Evolutionary conservation across 2,888 invertebrate genomes (phyloP).

Genomic region (Ophion obscuratus): DNA sequence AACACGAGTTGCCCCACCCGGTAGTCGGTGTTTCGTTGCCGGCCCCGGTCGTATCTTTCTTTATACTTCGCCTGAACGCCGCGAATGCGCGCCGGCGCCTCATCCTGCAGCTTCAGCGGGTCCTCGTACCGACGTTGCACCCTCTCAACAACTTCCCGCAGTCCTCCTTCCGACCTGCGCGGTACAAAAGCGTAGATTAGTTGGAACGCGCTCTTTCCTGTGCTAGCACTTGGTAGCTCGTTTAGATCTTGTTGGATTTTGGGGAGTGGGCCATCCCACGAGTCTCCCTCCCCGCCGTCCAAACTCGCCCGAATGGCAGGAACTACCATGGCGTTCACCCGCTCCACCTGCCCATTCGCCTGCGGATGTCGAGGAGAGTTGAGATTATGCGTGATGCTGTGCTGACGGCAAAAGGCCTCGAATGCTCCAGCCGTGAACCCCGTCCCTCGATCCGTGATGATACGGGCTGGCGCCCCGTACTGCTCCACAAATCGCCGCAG

Average conservation of each 20-base stretch:
- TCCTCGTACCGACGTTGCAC: neutral
- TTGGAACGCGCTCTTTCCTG: constrained; percentile 58
- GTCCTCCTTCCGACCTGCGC: constrained; percentile 21
- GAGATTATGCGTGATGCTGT: constrained; percentile 39
- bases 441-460: constrained; percentile 37
- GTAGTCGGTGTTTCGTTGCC: too few relatives aligned
- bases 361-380: constrained; percentile 53
- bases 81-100: too few relatives aligned
- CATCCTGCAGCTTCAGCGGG: too few relatives aligned
- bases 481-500: too few relatives aligned
- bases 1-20: too few relatives aligned
- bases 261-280: neutral
- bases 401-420: constrained; percentile 24
- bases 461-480: too few relatives aligned
- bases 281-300: constrained; percentile 7
- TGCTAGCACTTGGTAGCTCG: constrained; percentile 59
- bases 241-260: constrained; percentile 16
- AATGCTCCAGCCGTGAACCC: constrained; percentile 53
- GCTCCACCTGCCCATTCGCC: constrained; percentile 11
- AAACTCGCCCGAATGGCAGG: constrained; percentile 47
- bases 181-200: too few relatives aligned
- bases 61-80: too few relatives aligned
- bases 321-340: constrained; percentile 56
- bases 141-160: neutral
- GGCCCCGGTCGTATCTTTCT: too few relatives aligned